Evolutionary conservation across 2,797 vertebrate species (phyloP).

Genomic region (Pseudomugil tenellus): DNA sequence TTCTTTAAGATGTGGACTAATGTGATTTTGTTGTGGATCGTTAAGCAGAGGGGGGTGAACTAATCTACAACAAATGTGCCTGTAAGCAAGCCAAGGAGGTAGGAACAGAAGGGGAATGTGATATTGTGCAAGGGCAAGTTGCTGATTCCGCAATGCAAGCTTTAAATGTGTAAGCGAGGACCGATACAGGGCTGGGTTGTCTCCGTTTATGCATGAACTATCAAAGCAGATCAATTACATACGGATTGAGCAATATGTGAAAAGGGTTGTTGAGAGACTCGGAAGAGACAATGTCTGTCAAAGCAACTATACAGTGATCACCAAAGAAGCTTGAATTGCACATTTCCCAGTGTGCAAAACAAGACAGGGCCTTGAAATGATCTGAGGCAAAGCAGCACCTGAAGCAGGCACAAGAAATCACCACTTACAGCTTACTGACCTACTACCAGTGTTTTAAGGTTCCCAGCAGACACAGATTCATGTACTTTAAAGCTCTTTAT

Average conservation of each 20-base stretch:
- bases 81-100: too few species aligned
- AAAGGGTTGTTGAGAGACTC: background rate
- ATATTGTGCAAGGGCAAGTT: background rate
- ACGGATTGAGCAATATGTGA: background rate
- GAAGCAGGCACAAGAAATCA: background rate
- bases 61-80: too few species aligned
- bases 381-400: background rate
- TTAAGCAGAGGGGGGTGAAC: too few species aligned
- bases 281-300: background rate
- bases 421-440: background rate
- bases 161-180: too few species aligned
- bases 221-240: background rate
- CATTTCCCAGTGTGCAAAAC: background rate
- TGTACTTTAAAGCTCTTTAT: constrained; percentile 6
- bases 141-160: too few species aligned
- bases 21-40: too few species aligned
- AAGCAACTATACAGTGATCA: background rate
- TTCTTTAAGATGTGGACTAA: too few species aligned
- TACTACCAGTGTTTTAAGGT: background rate
- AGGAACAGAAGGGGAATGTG: background rate
- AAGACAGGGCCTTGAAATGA: background rate
- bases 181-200: too few species aligned
- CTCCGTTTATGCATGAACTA: background rate
- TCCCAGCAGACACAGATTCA: background rate
- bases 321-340: too few species aligned